Base-by-base conservation (phyloP, 2,113 vertebrate genomes). In the Coturnix japonica region DNA sequence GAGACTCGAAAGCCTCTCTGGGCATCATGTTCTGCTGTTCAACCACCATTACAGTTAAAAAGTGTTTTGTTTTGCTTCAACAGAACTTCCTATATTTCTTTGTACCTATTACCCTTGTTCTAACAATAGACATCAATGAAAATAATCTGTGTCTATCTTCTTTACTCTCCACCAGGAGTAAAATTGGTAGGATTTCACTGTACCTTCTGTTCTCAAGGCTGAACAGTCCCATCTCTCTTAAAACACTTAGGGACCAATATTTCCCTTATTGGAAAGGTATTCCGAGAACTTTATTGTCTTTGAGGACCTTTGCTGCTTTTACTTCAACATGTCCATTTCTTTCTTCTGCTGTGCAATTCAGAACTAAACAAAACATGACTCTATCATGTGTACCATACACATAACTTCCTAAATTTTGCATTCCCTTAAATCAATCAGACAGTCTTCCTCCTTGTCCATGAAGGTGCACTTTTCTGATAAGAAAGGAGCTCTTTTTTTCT, bases 371-470 rank as follows among this genome's bases (percentile, higher is more conserved):
- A 69, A 66, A 83, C 17, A 25, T 66, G 11, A 35, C 72, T 14
- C 26, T 65, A 28, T 54, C n/a, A n/a, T 0, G 0, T 49, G 37
- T 3, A 56, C 23, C 18, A 23, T 18, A 63, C 1, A 44, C 22
- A 47, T 30, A 59, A 44, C 59, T 72, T 54, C 18, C 28, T 60
- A 41, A 14, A 80, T 25, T 66, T 91, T 56, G 7, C 19, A 57
- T 64, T 94, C 11, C 41, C 64, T 67, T 89, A 43, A 61, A 31
- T 56, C 26, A 85, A 25, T 8, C 35, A 49, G 63, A 57, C 10
- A 51, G 57, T 19, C 1, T 73, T 85, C 33, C 41, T 67, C 11
- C n/a, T 72, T 66, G 31, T 43, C 57, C 54, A 9, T 28, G 66
- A 75, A 39, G 41, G 11, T 1, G 3, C 76, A 43, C 7, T 66